These are phyloP conservation scores for Pholis gunnellus DNA, from an alignment of 2,113 vertebrate species.

Conservation along the genomic window DNA sequence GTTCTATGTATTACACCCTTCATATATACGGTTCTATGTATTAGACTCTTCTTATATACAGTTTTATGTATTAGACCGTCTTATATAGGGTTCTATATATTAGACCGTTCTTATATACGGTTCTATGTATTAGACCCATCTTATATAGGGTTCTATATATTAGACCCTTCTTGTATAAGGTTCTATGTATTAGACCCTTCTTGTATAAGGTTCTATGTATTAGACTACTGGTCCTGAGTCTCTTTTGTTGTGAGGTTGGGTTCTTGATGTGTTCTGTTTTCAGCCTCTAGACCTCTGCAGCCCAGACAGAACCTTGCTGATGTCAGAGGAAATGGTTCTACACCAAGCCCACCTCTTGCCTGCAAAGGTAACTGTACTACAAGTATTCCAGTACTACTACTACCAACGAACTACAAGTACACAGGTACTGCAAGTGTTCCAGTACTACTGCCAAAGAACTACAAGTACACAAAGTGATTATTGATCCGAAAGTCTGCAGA, in stretches of 20 bases:
- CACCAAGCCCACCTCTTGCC: slow-evolving; percentile 87
- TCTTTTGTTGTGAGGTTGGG: not conserved
- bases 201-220: not conserved
- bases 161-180: no score
- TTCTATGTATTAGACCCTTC: not conserved
- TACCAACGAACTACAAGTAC: not conserved
- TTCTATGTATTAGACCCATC: not conserved
- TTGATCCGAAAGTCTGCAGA: not conserved
- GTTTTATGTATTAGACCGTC: no score
- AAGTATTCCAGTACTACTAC: not conserved
- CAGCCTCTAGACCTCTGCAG: slow-evolving; percentile 94
- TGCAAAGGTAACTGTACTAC: slow-evolving; percentile 81
- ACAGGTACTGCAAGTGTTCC: not conserved
- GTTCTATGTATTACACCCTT: no score
- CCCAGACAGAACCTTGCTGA: slow-evolving; percentile 87
- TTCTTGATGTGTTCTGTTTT: not conserved
- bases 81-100: no score
- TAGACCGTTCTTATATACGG: no score
- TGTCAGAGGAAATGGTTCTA: slow-evolving; percentile 91
- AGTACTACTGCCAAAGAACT: no score
- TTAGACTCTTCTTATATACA: no score
- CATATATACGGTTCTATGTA: not conserved
- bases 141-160: no score
- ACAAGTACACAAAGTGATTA: no score
- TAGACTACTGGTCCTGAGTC: not conserved